phyloP scores from a whole-genome alignment of 2,888 invertebrate genomes.

The Tenthredo notha region DNA sequence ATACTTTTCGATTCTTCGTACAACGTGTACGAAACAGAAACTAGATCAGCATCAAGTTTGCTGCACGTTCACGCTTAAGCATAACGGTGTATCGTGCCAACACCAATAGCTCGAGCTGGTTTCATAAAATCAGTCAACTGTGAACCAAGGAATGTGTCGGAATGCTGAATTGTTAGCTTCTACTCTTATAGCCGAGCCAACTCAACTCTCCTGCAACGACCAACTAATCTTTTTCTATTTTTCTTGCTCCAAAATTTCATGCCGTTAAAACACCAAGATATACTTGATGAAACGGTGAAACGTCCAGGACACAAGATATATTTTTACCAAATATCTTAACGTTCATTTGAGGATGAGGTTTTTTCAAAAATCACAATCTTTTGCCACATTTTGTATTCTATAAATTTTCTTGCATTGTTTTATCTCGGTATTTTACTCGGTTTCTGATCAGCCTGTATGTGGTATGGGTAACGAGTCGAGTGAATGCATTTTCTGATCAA shows the following conservation, averaged over 20 bases:
- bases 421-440: neutral
- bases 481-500: conserved; percentile 49
- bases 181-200: neutral
- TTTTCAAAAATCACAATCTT: neutral
- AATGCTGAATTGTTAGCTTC: conserved; percentile 61
- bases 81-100: conserved; percentile 47
- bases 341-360: neutral
- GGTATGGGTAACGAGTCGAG: conserved; percentile 42
- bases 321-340: neutral
- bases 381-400: no score
- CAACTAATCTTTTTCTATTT: conserved; percentile 45
- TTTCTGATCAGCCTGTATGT: conserved; percentile 32
- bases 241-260: conserved; percentile 46
- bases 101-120: conserved; percentile 55
- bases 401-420: neutral
- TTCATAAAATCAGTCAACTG: conserved; percentile 72
- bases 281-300: conserved; percentile 42
- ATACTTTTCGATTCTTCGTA: conserved; percentile 3
- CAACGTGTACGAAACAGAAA: conserved; percentile 21
- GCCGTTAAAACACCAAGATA: conserved; percentile 35
- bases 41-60: conserved; percentile 45
- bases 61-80: conserved; percentile 4
- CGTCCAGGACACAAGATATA: neutral
- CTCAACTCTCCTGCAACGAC: neutral
- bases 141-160: conserved; percentile 71